Percentiles rank a stretch among this genome's conserved stretches.
These are phyloP conservation scores for Xestia c-nigrum DNA, from an alignment of 2,888 invertebrate species.

Conservation along the genomic window DNA sequence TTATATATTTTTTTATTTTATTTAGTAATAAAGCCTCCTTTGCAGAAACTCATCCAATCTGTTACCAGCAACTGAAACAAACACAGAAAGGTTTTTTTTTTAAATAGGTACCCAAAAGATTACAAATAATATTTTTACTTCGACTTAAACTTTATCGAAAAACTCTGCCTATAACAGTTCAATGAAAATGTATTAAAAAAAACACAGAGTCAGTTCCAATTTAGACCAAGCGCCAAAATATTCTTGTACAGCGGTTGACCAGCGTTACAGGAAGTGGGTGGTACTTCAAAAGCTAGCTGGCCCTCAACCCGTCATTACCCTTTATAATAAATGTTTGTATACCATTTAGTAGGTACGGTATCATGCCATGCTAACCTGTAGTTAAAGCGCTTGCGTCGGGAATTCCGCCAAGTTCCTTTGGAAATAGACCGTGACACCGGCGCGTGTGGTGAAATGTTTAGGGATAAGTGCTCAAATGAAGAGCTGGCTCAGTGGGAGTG, in stretches of 20 bases:
- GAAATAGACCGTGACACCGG: slow-evolving; percentile 40
- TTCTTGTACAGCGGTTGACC: not conserved
- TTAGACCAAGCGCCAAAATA: not conserved
- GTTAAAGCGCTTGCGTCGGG: slow-evolving; percentile 11
- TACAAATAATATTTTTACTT: not conserved
- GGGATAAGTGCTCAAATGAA: slow-evolving; percentile 19
- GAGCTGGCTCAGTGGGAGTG: not conserved
- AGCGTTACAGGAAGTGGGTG: slow-evolving; percentile 25
- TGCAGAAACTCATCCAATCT: not conserved
- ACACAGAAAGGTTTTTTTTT: not conserved
- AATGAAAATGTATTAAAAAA: not conserved
- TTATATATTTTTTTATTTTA: not conserved
- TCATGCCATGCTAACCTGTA: slow-evolving; percentile 34
- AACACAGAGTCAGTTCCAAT: not conserved
- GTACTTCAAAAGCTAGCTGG: not conserved
- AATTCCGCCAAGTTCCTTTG: slow-evolving; percentile 13
- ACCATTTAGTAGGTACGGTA: slow-evolving; percentile 15
- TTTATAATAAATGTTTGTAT: slow-evolving; percentile 1
- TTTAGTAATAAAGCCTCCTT: not conserved
- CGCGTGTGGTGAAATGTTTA: slow-evolving; percentile 11
- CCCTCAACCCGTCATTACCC: slow-evolving; percentile 34
- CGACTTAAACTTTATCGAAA: not conserved
- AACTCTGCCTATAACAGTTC: not conserved
- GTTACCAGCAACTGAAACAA: not conserved
- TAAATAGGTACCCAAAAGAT: not conserved